These are phyloP conservation scores for Cistogaster globosa DNA, from an alignment of 2,888 invertebrate species.

Conservation along the genomic window DNA sequence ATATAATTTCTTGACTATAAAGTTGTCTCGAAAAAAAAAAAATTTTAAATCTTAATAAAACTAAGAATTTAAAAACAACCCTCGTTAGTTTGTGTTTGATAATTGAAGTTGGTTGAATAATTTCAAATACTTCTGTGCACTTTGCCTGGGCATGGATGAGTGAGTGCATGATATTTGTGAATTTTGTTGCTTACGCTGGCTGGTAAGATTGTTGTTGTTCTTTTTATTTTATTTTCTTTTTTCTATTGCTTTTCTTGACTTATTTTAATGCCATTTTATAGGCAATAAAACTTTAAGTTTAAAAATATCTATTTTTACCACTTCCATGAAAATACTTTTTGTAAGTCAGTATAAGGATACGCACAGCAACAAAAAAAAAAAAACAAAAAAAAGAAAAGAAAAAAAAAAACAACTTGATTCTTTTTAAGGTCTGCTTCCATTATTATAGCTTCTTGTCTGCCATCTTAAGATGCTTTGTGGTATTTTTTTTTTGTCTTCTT, in stretches of 20 bases:
- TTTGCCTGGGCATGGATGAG: constrained; percentile 17
- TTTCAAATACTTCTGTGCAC: constrained; percentile 3
- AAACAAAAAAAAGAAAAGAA: background rate
- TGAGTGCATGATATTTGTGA: constrained; percentile 18
- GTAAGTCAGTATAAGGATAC: background rate
- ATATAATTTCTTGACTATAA: too few relatives aligned
- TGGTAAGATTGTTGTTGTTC: constrained; percentile 1
- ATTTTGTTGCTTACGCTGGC: constrained; percentile 1
- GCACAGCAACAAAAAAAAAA: background rate
- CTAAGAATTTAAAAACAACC: background rate
- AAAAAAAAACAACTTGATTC: constrained; percentile 9
- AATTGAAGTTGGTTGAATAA: constrained; percentile 18
- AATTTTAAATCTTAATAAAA: too few relatives aligned
- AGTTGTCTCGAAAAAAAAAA: too few relatives aligned
- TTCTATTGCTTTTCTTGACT: constrained; percentile 20
- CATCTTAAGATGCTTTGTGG: constrained; percentile 28
- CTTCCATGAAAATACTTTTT: constrained; percentile 4
- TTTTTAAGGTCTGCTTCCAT: constrained; percentile 24
- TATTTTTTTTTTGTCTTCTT: background rate
- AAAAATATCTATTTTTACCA: constrained; percentile 59
- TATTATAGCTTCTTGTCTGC: constrained; percentile 12
- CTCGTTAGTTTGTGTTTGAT: constrained; percentile 15
- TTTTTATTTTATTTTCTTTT: background rate
- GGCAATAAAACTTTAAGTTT: constrained; percentile 72
- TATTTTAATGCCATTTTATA: constrained; percentile 69